Evolutionary conservation across 2,113 vertebrate genomes (phyloP).

Genomic region (Dromiciops gliroides): DNA sequence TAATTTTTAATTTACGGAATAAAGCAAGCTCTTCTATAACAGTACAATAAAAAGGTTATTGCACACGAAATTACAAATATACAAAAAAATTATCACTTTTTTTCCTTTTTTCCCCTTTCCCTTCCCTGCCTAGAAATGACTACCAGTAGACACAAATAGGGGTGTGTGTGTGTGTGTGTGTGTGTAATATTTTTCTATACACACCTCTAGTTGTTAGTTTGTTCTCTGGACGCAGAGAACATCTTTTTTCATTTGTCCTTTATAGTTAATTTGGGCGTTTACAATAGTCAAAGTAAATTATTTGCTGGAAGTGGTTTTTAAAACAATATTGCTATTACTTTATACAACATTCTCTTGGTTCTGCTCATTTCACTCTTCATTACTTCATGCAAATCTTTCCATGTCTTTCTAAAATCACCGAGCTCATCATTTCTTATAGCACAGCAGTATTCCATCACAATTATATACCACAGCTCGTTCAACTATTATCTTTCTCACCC

Average conservation of each 20-base stretch:
- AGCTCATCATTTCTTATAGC: no score
- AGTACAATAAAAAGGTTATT: background rate
- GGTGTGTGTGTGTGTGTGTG: no score
- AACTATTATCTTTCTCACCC: background rate
- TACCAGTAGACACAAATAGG: background rate
- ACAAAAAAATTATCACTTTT: background rate
- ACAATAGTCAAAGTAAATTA: background rate
- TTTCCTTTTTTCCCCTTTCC: no score
- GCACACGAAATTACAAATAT: background rate
- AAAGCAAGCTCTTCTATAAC: background rate
- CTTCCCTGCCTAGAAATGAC: background rate
- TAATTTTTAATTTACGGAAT: background rate
- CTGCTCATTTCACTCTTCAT: background rate
- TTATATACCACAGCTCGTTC: background rate
- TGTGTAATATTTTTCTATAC: no score
- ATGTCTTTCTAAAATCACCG: background rate
- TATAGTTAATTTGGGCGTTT: no score
- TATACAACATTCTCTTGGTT: background rate
- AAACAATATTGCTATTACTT: background rate
- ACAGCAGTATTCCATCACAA: background rate
- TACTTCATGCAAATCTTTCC: background rate
- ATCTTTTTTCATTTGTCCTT: no score
- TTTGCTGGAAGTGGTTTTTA: background rate
- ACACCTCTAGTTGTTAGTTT: no score
- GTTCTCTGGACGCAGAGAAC: no score